Evolutionary conservation across 2,797 vertebrate species (phyloP), one percentile per base, ranked within the genome.

Genomic region (Lagodon rhomboides): DNA sequence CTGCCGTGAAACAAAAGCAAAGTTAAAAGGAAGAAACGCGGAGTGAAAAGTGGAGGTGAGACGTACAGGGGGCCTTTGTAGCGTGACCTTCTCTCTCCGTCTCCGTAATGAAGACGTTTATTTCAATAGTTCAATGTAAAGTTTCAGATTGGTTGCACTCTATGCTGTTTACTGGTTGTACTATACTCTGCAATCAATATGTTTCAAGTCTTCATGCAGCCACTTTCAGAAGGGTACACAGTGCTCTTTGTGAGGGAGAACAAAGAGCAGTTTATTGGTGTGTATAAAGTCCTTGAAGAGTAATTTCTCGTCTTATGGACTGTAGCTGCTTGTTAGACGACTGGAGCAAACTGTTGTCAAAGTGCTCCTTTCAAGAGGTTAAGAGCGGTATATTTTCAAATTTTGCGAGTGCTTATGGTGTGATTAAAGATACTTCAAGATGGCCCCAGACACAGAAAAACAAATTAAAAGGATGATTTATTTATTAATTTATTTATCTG

Each of bases 211-310:
- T 30, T 61, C 34, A 55, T 56, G 27, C 49, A 27, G 55, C 68
- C 61, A 49, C 62, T 18, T 41, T 73, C 18, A 74, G 58, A 73
- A 25, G 64, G 38, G 44, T 9, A 66, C 34, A 50, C 46, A 16
- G 55, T 22, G 27, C 22, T 63, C 27, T 69, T 65, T 86, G 59
- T 79, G 49, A 53, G 47, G 18, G 22, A 62, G 50, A 84, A 75
- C 20, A 73, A 77, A 71, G 53, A 58, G 17, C 4, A 6, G 22
- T 34, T 20, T 49, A 46, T 27, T 56, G 47, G 50, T 74, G 51
- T 43, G 27, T 22, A 69, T 43, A 68, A 75, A 72, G 70, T 83
- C 79, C 73, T 87, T 85, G 68, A 88, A 64, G 51, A 20, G 27
- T 41, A 54, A 83, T 76, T 56, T 70, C 22, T 55, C 65, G 50